Evolutionary conservation across 30 jellyfish, hydroid and myxozoan species (phyloP).

Genomic region (Hydractinia echinata): DNA sequence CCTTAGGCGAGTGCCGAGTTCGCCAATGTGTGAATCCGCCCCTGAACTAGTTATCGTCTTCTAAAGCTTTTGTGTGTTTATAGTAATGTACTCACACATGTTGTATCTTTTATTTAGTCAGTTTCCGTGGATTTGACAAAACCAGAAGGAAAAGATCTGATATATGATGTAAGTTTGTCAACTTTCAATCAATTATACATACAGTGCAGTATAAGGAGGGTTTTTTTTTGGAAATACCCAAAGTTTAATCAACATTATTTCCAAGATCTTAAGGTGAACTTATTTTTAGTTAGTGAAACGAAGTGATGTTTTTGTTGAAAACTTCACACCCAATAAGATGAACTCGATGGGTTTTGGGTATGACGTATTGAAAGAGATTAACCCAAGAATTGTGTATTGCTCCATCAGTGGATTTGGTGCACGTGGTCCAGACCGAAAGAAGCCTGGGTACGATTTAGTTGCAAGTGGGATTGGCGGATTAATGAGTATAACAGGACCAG

Average conservation of each 20-base stretch:
- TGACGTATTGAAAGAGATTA: slow-evolving; percentile 45
- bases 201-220: too few relatives aligned
- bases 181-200: not conserved
- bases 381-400: slow-evolving; percentile 68
- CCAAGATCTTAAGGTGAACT: not conserved
- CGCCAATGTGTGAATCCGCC: too few relatives aligned
- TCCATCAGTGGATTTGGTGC: slow-evolving; percentile 94
- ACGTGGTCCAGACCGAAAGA: slow-evolving; percentile 83
- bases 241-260: too few relatives aligned
- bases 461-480: slow-evolving; percentile 97
- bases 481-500: slow-evolving; percentile 81
- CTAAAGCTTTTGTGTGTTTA: too few relatives aligned
- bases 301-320: slow-evolving; percentile 90
- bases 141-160: slow-evolving; percentile 61
- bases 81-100: not conserved
- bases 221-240: too few relatives aligned
- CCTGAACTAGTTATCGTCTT: too few relatives aligned
- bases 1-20: too few relatives aligned
- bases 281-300: slow-evolving; percentile 47
- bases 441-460: slow-evolving; percentile 89
- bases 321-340: slow-evolving; percentile 77
- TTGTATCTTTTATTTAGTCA: slow-evolving; percentile 31
- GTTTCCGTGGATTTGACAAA: slow-evolving; percentile 62
- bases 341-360: slow-evolving; percentile 82
- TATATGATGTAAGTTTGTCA: slow-evolving; percentile 27